Evolutionary conservation across 1,140 invertebrate genomes (phyloP).

Genomic region (Armadillidium nasatum): DNA sequence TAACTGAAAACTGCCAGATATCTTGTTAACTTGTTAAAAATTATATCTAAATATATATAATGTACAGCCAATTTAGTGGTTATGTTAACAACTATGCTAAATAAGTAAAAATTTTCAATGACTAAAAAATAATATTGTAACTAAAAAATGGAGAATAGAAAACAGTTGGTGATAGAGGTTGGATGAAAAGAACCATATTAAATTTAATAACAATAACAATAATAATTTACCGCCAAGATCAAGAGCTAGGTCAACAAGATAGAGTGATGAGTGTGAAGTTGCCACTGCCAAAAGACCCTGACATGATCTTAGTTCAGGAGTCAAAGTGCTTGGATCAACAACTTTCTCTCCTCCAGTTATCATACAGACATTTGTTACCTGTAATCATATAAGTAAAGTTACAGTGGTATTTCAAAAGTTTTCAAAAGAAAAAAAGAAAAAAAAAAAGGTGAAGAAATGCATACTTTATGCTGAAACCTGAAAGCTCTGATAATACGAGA

Average conservation of each 20-base stretch:
- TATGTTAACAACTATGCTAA: too few species aligned
- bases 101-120: too few species aligned
- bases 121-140: too few species aligned
- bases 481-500: conserved; percentile 27
- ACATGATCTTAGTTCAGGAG: conserved; percentile 13
- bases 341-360: conserved; percentile 20
- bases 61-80: too few species aligned
- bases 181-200: too few species aligned
- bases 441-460: background rate
- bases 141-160: too few species aligned
- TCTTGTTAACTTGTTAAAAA: too few species aligned
- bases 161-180: too few species aligned
- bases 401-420: background rate
- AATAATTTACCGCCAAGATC: conserved; percentile 19
- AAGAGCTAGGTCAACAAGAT: conserved; percentile 23
- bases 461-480: conserved; percentile 14
- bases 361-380: conserved; percentile 17
- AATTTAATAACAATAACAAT: background rate
- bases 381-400: background rate
- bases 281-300: conserved; percentile 19
- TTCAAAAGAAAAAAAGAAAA: background rate
- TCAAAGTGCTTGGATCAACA: conserved; percentile 25
- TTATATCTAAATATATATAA: too few species aligned
- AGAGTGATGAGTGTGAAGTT: conserved; percentile 20
- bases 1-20: too few species aligned